Evolutionary conservation across 2,888 invertebrate genomes (phyloP), one percentile per base, ranked within the genome.

Genomic region (Pterobdella sp.): DNA sequence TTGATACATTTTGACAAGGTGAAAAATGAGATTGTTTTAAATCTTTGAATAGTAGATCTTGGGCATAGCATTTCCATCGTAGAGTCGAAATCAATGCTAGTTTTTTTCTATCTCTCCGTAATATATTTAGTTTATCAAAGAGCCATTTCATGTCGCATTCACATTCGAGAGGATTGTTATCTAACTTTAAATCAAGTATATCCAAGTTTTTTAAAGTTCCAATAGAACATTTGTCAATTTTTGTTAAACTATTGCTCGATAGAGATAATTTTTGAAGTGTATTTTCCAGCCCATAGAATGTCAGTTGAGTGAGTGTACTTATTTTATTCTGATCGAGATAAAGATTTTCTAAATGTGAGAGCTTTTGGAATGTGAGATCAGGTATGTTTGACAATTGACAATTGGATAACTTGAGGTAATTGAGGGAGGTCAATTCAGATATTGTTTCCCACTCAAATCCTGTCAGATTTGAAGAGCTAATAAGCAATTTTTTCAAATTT

Each of bases 61-160:
- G 31, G 36, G 68, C 64, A 22, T 35, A 63, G 49, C 73, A 73
- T n/a, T 29, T 68, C 73, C 73, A 73, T 56, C 18, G 36, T 42
- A 69, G 36, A 2, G 26, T 52, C 10, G 65, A 3, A 34, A 69
- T 32, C 34, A 63, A 49, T 0, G 35, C 2, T 4, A 18, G 0
- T 22, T 52, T 35, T 2, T 63, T 52, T 22, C 4, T 29, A 26
- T 60, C 35, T 14, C 29, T 37, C 7, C 69, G 60, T 18, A 32
- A 65, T 4, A 22, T 32, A 22, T 65, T 65, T 32, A 65, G 3
- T n/a, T 65, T 65, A 7, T 65, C 65, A 65, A 10, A 34, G 29
- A 73, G 69, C 73, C 73, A 73, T 34, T 69, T 29, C 63, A 73
- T 69, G 22, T 68, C 36, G 42, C 73, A 73, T 31, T 73, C 69